A percentile compares a stretch with the other conserved stretches of the same genome.
Conservation (phyloP, 2,797 vertebrate genomes). For the Dermochelys coriacea region DNA sequence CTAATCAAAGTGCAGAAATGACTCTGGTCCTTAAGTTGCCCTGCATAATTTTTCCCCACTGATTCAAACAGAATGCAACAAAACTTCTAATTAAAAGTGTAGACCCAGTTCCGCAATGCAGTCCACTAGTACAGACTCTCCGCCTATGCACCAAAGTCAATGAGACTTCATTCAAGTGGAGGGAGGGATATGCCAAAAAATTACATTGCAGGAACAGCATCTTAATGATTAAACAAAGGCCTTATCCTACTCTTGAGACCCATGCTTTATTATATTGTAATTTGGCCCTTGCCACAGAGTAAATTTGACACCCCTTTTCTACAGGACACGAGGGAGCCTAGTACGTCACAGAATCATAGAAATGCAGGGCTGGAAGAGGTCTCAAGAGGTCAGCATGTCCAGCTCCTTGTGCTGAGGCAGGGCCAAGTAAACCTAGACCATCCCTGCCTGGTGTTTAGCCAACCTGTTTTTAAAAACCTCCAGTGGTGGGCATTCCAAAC, state of each 20-base stretch:
- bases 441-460: too few species aligned
- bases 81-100: neutral
- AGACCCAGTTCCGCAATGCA: neutral
- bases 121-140: neutral
- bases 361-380: too few species aligned
- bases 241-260: neutral
- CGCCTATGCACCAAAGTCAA: neutral
- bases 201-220: neutral
- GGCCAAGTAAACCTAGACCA: too few species aligned
- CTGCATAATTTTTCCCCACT: neutral
- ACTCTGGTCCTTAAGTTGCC: neutral
- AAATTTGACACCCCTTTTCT: fast-evolving
- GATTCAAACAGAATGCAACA: too few species aligned
- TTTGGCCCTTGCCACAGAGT: neutral
- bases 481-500: too few species aligned
- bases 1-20: neutral
- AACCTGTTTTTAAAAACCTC: too few species aligned
- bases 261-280: neutral
- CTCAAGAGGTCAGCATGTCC: too few species aligned
- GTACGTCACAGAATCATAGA: too few species aligned
- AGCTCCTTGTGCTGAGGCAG: too few species aligned
- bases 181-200: neutral
- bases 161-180: neutral
- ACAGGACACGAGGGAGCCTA: neutral
- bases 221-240: neutral